These are phyloP conservation scores for Zoanthus solanderi DNA, from an alignment of 92 coral and sea anemone genomes.

Conservation along the genomic window DNA sequence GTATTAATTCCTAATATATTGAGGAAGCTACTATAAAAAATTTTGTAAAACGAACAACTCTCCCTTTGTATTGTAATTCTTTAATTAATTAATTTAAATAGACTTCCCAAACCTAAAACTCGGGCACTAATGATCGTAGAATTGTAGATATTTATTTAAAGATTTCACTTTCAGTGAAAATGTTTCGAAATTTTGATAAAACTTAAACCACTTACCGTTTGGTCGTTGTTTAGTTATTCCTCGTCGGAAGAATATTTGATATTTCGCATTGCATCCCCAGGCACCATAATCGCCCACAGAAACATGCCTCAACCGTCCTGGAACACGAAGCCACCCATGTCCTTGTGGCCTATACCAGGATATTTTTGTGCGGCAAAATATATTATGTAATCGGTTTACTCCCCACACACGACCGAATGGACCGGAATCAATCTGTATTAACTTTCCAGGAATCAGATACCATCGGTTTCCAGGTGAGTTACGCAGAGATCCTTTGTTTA, in stretches of 20 bases:
- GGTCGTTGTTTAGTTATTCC: conserved; percentile 24
- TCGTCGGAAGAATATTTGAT: conserved; percentile 25
- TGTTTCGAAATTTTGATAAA: too few relatives aligned
- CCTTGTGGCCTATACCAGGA: conserved; percentile 13
- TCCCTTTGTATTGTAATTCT: too few relatives aligned
- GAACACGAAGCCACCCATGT: conserved; percentile 34
- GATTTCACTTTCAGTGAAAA: too few relatives aligned
- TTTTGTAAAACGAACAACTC: too few relatives aligned
- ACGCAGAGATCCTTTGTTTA: conserved; percentile 6
- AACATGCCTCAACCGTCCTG: conserved; percentile 6
- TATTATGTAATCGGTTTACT: conserved; percentile 32
- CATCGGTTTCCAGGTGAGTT: conserved; percentile 19
- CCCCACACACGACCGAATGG: conserved; percentile 58
- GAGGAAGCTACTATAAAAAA: too few relatives aligned
- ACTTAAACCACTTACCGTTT: neutral
- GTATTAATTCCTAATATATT: too few relatives aligned
- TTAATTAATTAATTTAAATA: too few relatives aligned
- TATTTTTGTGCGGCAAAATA: conserved; percentile 50
- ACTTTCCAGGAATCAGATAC: conserved; percentile 28
- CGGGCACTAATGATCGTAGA: too few relatives aligned
- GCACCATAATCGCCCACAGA: conserved; percentile 3
- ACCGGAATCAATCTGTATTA: conserved; percentile 59
- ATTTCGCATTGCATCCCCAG: conserved; percentile 27
- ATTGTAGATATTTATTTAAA: too few relatives aligned
- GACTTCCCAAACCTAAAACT: too few relatives aligned